Percentiles rank a stretch among this genome's conserved stretches.
Evolutionary conservation across 2,888 invertebrate genomes (phyloP).

Genomic region (Auanema freiburgensis): DNA sequence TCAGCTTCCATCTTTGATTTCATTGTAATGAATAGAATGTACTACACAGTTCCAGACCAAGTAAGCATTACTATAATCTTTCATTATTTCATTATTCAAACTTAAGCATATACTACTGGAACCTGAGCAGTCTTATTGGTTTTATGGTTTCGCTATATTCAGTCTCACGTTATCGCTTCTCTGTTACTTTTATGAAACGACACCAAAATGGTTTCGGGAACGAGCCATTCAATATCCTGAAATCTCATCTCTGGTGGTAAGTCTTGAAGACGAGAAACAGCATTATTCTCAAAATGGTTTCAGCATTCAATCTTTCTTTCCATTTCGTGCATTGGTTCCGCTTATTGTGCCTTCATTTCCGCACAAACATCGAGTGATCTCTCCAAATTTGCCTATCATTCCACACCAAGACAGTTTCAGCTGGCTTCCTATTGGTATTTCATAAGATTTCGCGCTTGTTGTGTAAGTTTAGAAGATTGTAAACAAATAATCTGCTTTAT

Average conservation of each 20-base stretch:
- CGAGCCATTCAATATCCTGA: background rate
- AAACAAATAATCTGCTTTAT: background rate
- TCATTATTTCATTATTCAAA: too few species aligned
- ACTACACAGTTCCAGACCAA: slow-evolving; percentile 41
- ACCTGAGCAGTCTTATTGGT: background rate
- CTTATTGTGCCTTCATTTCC: slow-evolving; percentile 32
- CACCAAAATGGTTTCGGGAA: background rate
- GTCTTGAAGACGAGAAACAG: background rate
- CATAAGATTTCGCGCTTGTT: slow-evolving; percentile 25
- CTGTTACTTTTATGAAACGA: background rate
- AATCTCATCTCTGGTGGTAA: slow-evolving; percentile 1
- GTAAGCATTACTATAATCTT: slow-evolving; percentile 21
- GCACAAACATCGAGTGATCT: slow-evolving; percentile 32
- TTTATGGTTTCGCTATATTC: background rate
- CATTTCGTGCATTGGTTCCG: slow-evolving; percentile 20
- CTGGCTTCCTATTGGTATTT: slow-evolving; percentile 42
- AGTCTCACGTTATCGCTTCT: background rate
- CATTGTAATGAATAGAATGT: slow-evolving; percentile 32
- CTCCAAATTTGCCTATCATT: slow-evolving; percentile 30
- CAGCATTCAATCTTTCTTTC: slow-evolving; percentile 36
- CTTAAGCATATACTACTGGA: background rate
- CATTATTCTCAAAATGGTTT: slow-evolving; percentile 11
- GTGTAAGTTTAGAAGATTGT: slow-evolving; percentile 9
- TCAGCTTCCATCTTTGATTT: slow-evolving; percentile 40
- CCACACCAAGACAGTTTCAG: slow-evolving; percentile 37